phyloP scores from a whole-genome alignment of 2,113 vertebrate genomes.

The Chiloscyllium plagiosum region DNA sequence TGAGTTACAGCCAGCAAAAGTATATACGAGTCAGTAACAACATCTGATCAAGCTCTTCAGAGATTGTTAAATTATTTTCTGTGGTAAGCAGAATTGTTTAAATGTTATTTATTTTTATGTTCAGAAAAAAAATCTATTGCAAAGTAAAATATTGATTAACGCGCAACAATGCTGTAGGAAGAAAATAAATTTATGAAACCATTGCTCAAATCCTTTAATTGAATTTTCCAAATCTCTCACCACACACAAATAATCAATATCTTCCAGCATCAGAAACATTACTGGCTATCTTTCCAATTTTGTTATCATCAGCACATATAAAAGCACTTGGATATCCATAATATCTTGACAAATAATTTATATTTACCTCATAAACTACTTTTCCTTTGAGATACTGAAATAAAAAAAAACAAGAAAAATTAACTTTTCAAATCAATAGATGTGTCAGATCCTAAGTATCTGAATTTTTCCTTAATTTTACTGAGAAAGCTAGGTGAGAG shows the following conservation, averaged over 20 bases:
- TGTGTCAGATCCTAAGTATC: slow-evolving; percentile 30
- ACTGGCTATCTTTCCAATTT: slow-evolving; percentile 94
- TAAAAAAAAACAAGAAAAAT: slow-evolving; percentile 18
- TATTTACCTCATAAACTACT: slow-evolving; percentile 48
- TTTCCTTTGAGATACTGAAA: slow-evolving; percentile 6
- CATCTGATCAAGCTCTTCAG: slow-evolving; percentile 79
- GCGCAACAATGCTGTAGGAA: slow-evolving; percentile 76
- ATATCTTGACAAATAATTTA: slow-evolving; percentile 79
- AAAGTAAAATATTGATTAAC: slow-evolving; percentile 99
- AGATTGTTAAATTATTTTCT: slow-evolving; percentile 98
- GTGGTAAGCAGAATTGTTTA: slow-evolving; percentile 99
- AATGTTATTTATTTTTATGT: slow-evolving; percentile 99
- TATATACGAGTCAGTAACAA: slow-evolving; percentile 67
- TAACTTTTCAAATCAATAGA: slow-evolving; percentile 13
- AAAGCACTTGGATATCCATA: slow-evolving; percentile 76
- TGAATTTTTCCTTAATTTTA: background rate
- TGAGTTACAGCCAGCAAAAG: slow-evolving; percentile 75
- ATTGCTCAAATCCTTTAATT: slow-evolving; percentile 99
- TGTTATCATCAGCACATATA: slow-evolving; percentile 98
- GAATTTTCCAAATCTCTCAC: slow-evolving; percentile 99
- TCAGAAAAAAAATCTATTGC: slow-evolving; percentile 99
- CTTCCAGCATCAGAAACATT: slow-evolving; percentile 96
- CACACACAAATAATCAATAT: slow-evolving; percentile 99
- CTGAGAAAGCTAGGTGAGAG: background rate
- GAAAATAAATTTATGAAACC: slow-evolving; percentile 96